These are phyloP conservation scores for Dendronephthya gigantea DNA, from an alignment of 64 coral and sea anemone genomes.

Conservation along the genomic window DNA sequence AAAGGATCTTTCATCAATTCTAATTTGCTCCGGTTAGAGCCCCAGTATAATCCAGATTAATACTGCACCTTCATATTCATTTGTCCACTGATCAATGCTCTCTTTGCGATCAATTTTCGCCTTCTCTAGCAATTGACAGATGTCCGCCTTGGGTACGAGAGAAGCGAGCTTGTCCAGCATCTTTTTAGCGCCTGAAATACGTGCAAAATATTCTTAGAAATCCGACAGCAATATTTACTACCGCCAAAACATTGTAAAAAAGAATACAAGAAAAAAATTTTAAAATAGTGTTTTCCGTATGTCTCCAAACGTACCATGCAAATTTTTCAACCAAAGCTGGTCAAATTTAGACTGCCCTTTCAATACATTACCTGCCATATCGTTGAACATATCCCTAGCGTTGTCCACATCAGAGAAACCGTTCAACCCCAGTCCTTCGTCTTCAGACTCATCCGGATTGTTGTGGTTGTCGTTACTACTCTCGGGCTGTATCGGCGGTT, in stretches of 20 bases:
- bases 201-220: background rate
- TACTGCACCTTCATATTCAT: background rate
- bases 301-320: too few relatives aligned
- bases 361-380: background rate
- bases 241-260: too few relatives aligned
- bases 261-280: too few relatives aligned
- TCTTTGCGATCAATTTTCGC: background rate
- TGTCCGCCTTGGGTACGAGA: background rate
- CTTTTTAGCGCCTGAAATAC: background rate
- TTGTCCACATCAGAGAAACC: background rate
- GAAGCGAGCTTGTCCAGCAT: background rate
- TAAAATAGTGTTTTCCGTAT: too few relatives aligned
- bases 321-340: too few relatives aligned
- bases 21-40: too few relatives aligned
- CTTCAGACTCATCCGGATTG: background rate
- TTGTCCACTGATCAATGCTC: background rate
- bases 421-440: background rate
- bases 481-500: too few relatives aligned
- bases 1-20: background rate
- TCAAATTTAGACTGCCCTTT: background rate
- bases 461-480: background rate
- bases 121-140: background rate
- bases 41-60: background rate
- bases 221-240: too few relatives aligned
- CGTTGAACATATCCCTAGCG: background rate